Evolutionary conservation across 2,113 vertebrate species (phyloP), one percentile per base, ranked within the genome.

Genomic region (Callocephalon fimbriatum): DNA sequence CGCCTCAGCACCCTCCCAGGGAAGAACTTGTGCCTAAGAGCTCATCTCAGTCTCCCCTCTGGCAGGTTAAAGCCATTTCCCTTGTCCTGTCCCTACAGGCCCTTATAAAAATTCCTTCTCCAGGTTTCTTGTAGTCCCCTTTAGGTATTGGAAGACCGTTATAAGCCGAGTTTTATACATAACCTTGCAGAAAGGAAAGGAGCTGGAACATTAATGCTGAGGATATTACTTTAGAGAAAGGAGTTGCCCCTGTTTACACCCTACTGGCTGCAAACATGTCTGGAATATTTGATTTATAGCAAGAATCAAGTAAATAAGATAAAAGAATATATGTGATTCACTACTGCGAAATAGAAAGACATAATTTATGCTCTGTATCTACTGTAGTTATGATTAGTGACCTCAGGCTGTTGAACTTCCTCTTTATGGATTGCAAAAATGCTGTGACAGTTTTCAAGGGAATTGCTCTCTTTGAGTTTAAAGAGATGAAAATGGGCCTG

Each of bases 391-490:
- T 37, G n/a, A 96, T 97, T 91, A 96, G 97, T 98, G 98, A 98
- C 98, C 97, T 93, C 95, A 97, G 97, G 98, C 98, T 98, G 97
- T 98, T 98, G 97, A 98, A 98, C 97, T 98, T 97, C 95, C 96
- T 87, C 95, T 98, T 98, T 97, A 98, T 97, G 96, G 97, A 98
- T 98, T 88, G 93, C 42, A 53, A 76, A 98, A 98, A 98, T 93
- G 96, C 85, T 96, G 95, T 88, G 96, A 95, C 90, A 79, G 95
- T 99, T 98, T 98, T 97, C 96, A 96, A 97, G 96, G 97, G 98
- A 98, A 98, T 98, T 98, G 97, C 90, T 98, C 96, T 98, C 98
- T 98, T 98, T 98, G 94, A 97, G 96, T 94, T 97, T 95, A 97
- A 98, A 97, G 97, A 98, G 97, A 96, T 96, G 96, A 93, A 97